Conservation (phyloP, 2,113 vertebrate species). For the Anhinga anhinga region DNA sequence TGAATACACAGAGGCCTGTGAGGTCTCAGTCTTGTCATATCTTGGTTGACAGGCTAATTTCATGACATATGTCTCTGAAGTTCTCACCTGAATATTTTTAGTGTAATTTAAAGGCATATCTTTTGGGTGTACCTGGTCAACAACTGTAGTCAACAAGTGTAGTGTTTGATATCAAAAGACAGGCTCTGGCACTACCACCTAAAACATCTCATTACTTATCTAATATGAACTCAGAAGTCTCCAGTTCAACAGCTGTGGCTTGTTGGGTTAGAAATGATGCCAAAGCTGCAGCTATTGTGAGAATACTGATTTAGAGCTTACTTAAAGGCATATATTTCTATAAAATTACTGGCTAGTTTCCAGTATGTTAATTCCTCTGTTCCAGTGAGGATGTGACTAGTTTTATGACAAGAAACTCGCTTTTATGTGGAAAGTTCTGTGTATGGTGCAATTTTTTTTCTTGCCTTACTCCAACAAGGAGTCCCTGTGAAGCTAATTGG, state of each 20-base stretch:
- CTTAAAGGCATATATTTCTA: conserved; percentile 12
- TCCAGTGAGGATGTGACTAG: conserved; percentile 1
- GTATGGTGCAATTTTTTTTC: neutral
- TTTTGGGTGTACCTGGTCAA: neutral
- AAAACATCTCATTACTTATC: neutral
- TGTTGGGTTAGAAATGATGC: conserved; percentile 13
- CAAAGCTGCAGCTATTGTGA: neutral
- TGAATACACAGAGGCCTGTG: neutral
- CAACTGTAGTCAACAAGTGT: neutral
- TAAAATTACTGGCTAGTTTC: conserved; percentile 26
- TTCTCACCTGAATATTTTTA: neutral
- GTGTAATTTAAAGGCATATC: neutral
- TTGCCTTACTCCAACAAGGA: neutral
- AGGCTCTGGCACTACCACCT: neutral
- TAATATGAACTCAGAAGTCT: conserved; percentile 12
- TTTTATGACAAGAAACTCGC: conserved; percentile 11
- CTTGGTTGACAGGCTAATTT: neutral
- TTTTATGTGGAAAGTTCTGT: conserved; percentile 9
- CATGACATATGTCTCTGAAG: neutral
- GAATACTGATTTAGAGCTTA: neutral
- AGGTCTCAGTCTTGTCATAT: neutral
- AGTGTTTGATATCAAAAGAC: conserved; percentile 7
- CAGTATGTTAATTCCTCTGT: conserved; percentile 36
- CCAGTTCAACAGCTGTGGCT: conserved; percentile 35
- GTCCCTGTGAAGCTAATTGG: neutral